Percentiles rank a stretch among this genome's conserved stretches.
Conservation (phyloP, 37 sponge, comb jelly and placozoan genomes). For the Oscarella lobularis region DNA sequence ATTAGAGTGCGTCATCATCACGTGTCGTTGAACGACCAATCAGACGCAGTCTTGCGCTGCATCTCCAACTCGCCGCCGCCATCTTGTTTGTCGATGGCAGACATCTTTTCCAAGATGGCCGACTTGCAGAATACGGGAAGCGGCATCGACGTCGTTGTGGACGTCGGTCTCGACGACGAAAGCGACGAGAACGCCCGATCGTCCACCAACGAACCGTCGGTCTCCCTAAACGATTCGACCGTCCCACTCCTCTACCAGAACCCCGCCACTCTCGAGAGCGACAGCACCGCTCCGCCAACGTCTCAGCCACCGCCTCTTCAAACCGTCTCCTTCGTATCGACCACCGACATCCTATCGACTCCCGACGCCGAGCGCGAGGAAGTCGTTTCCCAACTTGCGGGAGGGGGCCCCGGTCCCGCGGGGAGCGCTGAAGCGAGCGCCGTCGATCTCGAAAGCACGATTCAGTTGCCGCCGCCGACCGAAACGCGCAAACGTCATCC, state of each 20-base stretch:
- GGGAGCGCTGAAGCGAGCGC: neutral
- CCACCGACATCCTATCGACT: neutral
- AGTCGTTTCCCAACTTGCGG: neutral
- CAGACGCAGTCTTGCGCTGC: too few species aligned
- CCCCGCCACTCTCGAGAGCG: neutral
- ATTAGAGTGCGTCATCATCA: too few species aligned
- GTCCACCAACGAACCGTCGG: neutral
- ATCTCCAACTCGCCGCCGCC: too few species aligned
- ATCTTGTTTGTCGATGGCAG: neutral
- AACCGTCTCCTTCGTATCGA: neutral
- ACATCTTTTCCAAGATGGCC: slow-evolving; percentile 1
- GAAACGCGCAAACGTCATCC: neutral
- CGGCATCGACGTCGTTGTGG: neutral
- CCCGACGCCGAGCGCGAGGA: neutral
- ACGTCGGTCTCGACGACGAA: neutral
- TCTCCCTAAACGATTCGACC: neutral
- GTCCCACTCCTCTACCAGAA: slow-evolving; percentile 1
- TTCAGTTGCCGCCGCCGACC: too few species aligned
- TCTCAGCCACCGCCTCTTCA: neutral
- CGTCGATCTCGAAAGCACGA: too few species aligned
- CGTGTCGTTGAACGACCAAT: too few species aligned
- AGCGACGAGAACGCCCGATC: neutral
- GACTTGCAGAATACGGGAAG: neutral
- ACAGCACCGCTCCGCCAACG: neutral
- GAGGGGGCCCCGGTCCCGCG: neutral